These are phyloP conservation scores for Drosophila pruinosa DNA, from an alignment of 1,140 invertebrate genomes.

Conservation along the genomic window DNA sequence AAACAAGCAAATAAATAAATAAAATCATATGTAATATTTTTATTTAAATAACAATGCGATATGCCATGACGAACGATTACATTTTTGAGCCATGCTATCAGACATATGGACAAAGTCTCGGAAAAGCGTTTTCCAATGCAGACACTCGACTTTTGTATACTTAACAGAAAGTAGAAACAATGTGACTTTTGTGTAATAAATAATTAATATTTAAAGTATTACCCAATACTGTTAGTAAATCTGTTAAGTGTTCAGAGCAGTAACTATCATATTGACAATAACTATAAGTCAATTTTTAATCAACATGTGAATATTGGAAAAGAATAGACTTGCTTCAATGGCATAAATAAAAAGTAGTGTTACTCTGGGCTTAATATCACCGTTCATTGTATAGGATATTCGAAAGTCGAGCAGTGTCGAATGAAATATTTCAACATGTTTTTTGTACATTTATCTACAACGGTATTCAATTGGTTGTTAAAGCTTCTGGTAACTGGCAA, in stretches of 20 bases:
- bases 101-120: background rate
- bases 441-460: conserved; percentile 8
- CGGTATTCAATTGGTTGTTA: conserved; percentile 50
- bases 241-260: too few relatives aligned
- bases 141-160: too few relatives aligned
- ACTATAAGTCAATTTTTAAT: too few relatives aligned
- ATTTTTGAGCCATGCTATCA: background rate
- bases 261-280: too few relatives aligned
- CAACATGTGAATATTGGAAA: too few relatives aligned
- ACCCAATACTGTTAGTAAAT: background rate
- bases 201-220: too few relatives aligned
- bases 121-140: background rate
- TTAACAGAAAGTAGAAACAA: too few relatives aligned
- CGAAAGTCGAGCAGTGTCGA: background rate
- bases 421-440: background rate
- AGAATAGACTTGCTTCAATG: background rate
- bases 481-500: conserved; percentile 32
- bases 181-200: too few relatives aligned
- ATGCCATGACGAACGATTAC: conserved; percentile 13
- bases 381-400: conserved; percentile 3
- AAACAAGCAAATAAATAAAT: conserved; percentile 15
- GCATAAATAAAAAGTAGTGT: background rate
- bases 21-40: conserved; percentile 41
- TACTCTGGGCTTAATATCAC: background rate
- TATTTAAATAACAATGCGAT: conserved; percentile 51